Evolutionary conservation across 2,888 invertebrate species (phyloP).

Genomic region (Conomelus anceps): DNA sequence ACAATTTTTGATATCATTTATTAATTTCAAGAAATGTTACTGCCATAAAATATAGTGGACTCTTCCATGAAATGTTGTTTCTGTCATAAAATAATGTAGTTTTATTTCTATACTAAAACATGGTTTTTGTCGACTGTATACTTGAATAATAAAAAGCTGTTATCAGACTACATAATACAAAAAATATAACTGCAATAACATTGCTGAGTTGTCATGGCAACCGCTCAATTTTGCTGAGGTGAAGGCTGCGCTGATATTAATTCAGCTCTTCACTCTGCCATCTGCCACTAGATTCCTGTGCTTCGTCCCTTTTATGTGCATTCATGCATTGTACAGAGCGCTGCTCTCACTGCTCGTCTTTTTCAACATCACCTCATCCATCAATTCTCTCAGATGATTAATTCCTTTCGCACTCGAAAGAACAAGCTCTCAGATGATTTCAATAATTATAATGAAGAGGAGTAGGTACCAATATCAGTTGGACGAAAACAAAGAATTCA

Average conservation of each 20-base stretch:
- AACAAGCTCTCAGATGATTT: background rate
- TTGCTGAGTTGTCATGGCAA: background rate
- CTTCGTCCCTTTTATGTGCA: conserved; percentile 7
- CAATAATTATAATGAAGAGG: background rate
- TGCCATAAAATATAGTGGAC: background rate
- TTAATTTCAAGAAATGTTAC: too few species aligned
- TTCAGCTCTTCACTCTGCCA: background rate
- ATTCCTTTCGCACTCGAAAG: conserved; percentile 10
- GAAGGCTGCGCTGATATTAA: background rate
- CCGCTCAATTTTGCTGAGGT: background rate
- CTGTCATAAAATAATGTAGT: too few species aligned
- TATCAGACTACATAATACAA: background rate
- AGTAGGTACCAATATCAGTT: background rate
- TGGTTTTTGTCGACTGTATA: background rate
- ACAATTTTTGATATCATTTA: too few species aligned
- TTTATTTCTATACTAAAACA: background rate
- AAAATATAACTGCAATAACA: background rate
- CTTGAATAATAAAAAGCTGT: background rate
- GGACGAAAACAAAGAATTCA: too few species aligned
- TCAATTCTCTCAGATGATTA: conserved; percentile 10
- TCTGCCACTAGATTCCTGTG: background rate
- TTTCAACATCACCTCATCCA: background rate
- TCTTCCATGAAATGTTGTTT: background rate
- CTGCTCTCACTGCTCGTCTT: background rate
- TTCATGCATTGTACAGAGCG: background rate